Percentiles rank a stretch among this genome's conserved stretches.
Evolutionary conservation across 2,888 invertebrate species (phyloP).

Genomic region (Alitta virens): DNA sequence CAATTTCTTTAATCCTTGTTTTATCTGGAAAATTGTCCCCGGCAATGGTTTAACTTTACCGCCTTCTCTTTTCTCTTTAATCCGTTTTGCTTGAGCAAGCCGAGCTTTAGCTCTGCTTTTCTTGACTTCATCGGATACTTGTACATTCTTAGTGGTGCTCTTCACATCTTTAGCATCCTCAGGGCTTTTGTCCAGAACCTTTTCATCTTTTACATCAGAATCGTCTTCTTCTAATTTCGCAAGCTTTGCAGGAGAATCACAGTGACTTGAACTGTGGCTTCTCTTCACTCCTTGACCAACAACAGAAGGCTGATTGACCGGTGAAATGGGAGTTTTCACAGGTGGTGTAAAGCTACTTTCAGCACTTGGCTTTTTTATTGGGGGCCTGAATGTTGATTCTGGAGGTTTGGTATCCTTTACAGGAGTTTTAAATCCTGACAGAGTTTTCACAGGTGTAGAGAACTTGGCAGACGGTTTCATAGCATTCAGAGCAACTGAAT

Average conservation of each 20-base stretch:
- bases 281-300: background rate
- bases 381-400: background rate
- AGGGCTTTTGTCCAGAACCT: background rate
- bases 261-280: background rate
- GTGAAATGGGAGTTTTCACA: background rate
- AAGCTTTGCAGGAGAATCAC: background rate
- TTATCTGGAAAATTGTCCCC: background rate
- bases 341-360: background rate
- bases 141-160: background rate
- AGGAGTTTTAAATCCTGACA: too few species aligned
- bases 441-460: too few species aligned
- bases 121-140: background rate
- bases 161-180: too few species aligned
- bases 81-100: slow-evolving; percentile 7
- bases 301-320: background rate
- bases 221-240: background rate
- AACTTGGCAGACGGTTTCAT: too few species aligned
- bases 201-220: background rate
- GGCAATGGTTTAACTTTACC: slow-evolving; percentile 2
- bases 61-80: slow-evolving; percentile 1
- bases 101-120: slow-evolving; percentile 4
- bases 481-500: too few species aligned
- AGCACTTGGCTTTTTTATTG: background rate
- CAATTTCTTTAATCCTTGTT: background rate
- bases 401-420: background rate